Conservation (phyloP, 1,140 invertebrate genomes). For the Teleogryllus occipitalis region DNA sequence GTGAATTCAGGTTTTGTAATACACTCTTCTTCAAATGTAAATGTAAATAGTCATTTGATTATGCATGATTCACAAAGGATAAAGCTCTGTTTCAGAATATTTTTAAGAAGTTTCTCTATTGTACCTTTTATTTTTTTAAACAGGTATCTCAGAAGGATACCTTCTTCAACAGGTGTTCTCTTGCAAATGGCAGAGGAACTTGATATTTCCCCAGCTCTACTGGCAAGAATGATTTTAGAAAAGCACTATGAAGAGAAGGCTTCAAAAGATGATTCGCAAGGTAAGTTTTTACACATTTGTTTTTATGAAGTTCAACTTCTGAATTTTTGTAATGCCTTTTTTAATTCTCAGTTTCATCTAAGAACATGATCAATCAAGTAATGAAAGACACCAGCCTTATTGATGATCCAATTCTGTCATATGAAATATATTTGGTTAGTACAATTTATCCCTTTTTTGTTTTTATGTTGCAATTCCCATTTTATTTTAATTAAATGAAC, state of each 20-base stretch:
- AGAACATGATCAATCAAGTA: slow-evolving; percentile 42
- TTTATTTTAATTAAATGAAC: slow-evolving; percentile 26
- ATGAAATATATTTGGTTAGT: slow-evolving; percentile 67
- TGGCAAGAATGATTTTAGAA: slow-evolving; percentile 57
- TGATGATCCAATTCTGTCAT: slow-evolving; percentile 57
- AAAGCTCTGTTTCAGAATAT: neutral
- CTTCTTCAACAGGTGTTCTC: slow-evolving; percentile 39
- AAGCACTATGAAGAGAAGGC: slow-evolving; percentile 38
- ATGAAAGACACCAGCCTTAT: slow-evolving; percentile 65
- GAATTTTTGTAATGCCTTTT: neutral
- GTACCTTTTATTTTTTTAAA: neutral
- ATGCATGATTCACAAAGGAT: neutral
- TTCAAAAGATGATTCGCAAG: neutral
- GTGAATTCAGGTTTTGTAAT: too few species aligned
- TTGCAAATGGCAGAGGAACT: slow-evolving; percentile 45
- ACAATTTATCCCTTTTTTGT: slow-evolving; percentile 32
- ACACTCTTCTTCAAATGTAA: neutral
- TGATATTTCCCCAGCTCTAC: slow-evolving; percentile 50
- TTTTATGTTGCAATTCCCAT: slow-evolving; percentile 40
- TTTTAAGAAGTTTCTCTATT: neutral
- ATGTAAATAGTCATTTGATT: neutral
- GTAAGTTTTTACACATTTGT: neutral
- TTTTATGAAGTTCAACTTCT: neutral
- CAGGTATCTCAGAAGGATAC: neutral
- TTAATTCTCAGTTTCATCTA: neutral